A percentile compares a stretch with the other conserved stretches of the same genome.
phyloP scores from a whole-genome alignment of 2,797 vertebrate species.

The Avahi laniger region DNA sequence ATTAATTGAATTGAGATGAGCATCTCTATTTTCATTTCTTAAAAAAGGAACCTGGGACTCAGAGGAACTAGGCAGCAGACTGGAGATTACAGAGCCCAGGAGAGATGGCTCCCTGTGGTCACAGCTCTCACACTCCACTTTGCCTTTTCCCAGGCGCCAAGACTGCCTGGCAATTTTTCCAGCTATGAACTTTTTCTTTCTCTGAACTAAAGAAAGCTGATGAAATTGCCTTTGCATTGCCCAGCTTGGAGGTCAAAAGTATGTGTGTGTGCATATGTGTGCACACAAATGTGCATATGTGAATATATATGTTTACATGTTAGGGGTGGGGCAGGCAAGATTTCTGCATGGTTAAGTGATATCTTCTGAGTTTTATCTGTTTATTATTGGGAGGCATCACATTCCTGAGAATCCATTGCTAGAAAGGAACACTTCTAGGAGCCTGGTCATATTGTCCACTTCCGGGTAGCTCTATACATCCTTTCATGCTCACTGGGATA shows the following conservation, averaged over 20 bases:
- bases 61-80: neutral
- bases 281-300: no score
- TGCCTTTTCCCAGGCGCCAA: neutral
- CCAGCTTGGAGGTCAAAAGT: neutral
- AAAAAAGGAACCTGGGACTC: neutral
- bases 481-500: neutral
- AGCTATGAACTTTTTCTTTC: conserved; percentile 7
- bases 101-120: neutral
- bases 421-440: neutral
- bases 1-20: neutral
- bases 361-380: neutral
- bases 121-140: neutral
- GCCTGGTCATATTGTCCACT: neutral
- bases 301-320: neutral
- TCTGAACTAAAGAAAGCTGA: neutral
- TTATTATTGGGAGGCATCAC: neutral
- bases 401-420: neutral
- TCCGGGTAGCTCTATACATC: neutral
- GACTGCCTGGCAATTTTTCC: neutral
- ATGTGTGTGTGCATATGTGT: neutral
- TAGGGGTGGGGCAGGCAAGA: neutral
- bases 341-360: neutral
- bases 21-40: neutral
- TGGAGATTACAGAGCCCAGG: neutral
- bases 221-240: neutral